Conservation (phyloP, 1,140 invertebrate species). For the Aplysia californica region DNA sequence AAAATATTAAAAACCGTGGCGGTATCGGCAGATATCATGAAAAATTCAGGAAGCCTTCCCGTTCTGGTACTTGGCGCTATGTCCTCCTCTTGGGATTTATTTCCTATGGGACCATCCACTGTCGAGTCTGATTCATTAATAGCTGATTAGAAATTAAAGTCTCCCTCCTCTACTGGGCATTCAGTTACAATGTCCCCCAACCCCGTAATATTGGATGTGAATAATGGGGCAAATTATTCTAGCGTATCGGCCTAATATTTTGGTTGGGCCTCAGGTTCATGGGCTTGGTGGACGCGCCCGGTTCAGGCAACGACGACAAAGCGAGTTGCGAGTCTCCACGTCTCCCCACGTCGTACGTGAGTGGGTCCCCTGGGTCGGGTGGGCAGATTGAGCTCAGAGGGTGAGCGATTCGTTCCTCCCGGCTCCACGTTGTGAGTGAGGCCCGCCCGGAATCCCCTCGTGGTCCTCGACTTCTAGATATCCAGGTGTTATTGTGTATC, state of each 20-base stretch:
- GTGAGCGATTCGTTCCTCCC: too few species aligned
- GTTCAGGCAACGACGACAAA: too few species aligned
- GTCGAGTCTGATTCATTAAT: conserved; percentile 30
- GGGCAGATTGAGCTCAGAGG: too few species aligned
- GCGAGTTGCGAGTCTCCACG: too few species aligned
- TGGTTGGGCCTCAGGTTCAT: too few species aligned
- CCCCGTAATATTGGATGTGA: background rate
- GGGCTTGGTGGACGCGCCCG: too few species aligned
- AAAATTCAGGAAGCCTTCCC: conserved; percentile 27
- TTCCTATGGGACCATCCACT: conserved; percentile 30
- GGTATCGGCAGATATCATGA: background rate
- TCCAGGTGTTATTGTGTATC: too few species aligned
- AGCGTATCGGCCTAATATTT: conserved; percentile 4
- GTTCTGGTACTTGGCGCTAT: conserved; percentile 1
- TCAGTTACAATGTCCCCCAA: background rate
- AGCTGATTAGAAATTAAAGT: conserved; percentile 33
- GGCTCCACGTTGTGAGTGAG: too few species aligned
- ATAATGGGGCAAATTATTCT: conserved; percentile 8
- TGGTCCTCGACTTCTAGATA: too few species aligned
- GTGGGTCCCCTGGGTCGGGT: too few species aligned
- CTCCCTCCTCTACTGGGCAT: conserved; percentile 12
- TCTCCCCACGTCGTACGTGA: too few species aligned
- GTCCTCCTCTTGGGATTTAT: conserved; percentile 28
- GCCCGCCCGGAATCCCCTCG: too few species aligned
- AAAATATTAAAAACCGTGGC: background rate